Percentiles rank a stretch among this genome's conserved stretches.
Evolutionary conservation across 1,140 invertebrate genomes (phyloP).

Genomic region (Temnothorax curvispinosus): DNA sequence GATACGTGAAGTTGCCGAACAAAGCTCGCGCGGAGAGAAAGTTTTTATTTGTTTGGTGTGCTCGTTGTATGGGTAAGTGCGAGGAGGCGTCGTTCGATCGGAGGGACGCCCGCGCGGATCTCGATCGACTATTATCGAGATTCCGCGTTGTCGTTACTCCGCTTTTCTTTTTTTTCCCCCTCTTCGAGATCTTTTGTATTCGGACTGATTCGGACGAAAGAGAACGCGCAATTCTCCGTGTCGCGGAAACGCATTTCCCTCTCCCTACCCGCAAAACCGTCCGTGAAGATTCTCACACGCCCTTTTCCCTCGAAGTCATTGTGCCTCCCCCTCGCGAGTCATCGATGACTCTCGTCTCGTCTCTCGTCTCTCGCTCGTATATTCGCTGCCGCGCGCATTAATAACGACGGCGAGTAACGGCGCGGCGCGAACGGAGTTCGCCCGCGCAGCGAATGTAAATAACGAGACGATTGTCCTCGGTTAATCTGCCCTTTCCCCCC

Average conservation of each 20-base stretch:
- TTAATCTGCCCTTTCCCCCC: no score
- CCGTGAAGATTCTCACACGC: background rate
- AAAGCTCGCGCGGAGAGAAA: conserved; percentile 75
- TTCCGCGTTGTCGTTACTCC: no score
- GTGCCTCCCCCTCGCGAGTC: background rate
- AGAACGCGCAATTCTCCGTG: no score
- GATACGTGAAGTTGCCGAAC: conserved; percentile 71
- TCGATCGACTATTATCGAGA: background rate
- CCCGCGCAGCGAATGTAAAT: no score
- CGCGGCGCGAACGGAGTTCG: background rate
- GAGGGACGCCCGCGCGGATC: background rate
- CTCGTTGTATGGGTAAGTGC: conserved; percentile 86
- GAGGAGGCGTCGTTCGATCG: background rate
- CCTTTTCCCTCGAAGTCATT: background rate
- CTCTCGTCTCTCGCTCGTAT: no score
- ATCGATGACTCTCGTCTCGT: no score
- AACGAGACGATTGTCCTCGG: background rate
- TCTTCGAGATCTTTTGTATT: no score
- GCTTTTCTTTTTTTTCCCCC: no score
- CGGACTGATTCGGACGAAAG: no score
- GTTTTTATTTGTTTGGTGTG: conserved; percentile 86
- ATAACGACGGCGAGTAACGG: background rate
- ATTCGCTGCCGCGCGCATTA: no score
- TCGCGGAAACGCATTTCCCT: no score
- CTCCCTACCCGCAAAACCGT: background rate